A percentile compares a stretch with the other conserved stretches of the same genome.
These are phyloP conservation scores for Pachyseris speciosa DNA, from an alignment of 64 coral and sea anemone genomes.

Conservation along the genomic window DNA sequence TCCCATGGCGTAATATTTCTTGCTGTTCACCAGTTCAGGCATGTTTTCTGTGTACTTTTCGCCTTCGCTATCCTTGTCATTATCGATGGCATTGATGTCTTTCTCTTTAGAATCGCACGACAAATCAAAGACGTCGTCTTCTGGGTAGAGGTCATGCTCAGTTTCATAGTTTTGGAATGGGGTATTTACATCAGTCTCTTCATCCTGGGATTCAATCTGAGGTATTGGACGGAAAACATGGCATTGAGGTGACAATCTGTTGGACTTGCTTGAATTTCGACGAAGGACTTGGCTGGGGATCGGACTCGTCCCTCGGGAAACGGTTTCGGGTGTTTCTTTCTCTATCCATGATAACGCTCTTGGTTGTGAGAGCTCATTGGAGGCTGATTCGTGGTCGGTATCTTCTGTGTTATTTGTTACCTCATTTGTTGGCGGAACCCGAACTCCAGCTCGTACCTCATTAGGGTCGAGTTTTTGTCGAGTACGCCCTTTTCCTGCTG, in stretches of 20 bases:
- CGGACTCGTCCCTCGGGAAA: constrained; percentile 8
- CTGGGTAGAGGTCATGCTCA: too few relatives aligned
- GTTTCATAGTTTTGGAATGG: neutral
- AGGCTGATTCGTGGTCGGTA: neutral
- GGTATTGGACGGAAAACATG: neutral
- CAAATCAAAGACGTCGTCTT: neutral
- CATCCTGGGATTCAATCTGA: neutral
- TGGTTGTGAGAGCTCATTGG: neutral
- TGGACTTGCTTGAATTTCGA: neutral
- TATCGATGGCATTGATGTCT: neutral
- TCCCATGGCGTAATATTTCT: constrained; percentile 24
- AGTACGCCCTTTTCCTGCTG: neutral
- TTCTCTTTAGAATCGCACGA: neutral
- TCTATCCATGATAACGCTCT: neutral
- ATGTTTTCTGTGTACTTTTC: constrained; percentile 8
- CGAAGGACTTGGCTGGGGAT: neutral
- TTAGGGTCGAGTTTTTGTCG: constrained; percentile 9
- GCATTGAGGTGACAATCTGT: neutral
- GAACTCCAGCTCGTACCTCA: constrained; percentile 37
- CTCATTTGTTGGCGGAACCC: neutral
- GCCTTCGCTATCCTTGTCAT: neutral
- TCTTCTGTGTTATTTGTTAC: neutral
- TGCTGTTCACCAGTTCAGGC: neutral
- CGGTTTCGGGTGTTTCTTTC: neutral
- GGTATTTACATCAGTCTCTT: neutral